Conservation (phyloP, 2,888 invertebrate species). For the Serripes groenlandicus region DNA sequence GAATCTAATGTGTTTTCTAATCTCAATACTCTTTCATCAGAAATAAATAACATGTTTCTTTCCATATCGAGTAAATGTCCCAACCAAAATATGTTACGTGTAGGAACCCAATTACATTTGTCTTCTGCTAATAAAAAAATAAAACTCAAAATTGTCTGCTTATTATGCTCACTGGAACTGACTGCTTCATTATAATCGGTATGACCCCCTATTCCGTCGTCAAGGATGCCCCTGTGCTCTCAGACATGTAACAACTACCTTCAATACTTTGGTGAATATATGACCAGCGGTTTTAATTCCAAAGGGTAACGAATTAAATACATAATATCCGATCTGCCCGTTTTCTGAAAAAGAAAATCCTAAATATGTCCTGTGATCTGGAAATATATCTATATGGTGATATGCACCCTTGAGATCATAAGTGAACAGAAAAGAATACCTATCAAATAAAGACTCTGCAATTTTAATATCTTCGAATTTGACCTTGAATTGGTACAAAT, state of each 20-base stretch:
- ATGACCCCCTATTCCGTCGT: neutral
- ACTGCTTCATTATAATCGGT: neutral
- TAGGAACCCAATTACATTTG: constrained; percentile 1
- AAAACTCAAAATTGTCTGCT: neutral
- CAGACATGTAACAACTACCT: neutral
- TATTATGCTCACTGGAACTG: neutral
- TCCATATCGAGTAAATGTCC: neutral
- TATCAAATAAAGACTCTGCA: neutral
- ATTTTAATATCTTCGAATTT: neutral
- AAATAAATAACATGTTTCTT: neutral
- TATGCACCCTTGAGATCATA: neutral
- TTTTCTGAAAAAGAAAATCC: constrained; percentile 1
- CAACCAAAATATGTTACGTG: neutral
- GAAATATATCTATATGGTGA: constrained; percentile 1
- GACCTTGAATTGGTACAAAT: constrained; percentile 23
- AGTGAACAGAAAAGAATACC: neutral
- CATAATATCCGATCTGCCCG: neutral
- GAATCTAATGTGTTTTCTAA: neutral
- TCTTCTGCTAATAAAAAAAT: constrained; percentile 11
- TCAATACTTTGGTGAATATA: neutral
- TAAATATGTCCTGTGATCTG: neutral
- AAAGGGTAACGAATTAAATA: neutral
- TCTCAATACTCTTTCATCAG: constrained; percentile 1
- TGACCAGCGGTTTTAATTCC: neutral
- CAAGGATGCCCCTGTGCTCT: neutral